phyloP scores from a whole-genome alignment of 2,888 invertebrate genomes.

The Polymixis flavicincta region DNA sequence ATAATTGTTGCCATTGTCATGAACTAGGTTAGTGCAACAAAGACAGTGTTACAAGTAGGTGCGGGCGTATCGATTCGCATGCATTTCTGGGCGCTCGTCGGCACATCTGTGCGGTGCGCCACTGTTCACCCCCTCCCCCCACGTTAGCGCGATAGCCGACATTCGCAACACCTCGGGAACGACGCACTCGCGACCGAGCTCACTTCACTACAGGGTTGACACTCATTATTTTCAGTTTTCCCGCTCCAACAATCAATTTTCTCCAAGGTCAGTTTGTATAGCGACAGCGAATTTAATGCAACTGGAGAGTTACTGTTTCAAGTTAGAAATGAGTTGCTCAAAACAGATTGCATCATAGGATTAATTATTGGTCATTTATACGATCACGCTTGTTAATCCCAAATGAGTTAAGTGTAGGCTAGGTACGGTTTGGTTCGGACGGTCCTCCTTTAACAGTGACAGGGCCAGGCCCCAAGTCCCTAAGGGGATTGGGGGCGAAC shows the following conservation, averaged over 20 bases:
- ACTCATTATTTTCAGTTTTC: constrained; percentile 25
- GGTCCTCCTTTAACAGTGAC: constrained; percentile 31
- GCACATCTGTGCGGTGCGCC: constrained; percentile 86
- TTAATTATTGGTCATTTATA: constrained; percentile 41
- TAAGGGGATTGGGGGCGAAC: constrained; percentile 45
- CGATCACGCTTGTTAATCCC: constrained; percentile 36
- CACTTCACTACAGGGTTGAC: constrained; percentile 83
- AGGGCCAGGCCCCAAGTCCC: constrained; percentile 39
- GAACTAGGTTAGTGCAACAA: constrained; percentile 88
- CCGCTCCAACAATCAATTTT: constrained; percentile 12
- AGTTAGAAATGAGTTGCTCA: constrained; percentile 15
- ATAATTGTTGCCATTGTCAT: constrained; percentile 53
- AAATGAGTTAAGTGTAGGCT: constrained; percentile 22
- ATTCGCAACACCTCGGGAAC: constrained; percentile 89
- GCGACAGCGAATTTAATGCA: not conserved
- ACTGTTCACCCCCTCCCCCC: constrained; percentile 77
- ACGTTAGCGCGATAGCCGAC: constrained; percentile 85
- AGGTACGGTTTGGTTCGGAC: constrained; percentile 35
- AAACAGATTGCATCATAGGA: constrained; percentile 38
- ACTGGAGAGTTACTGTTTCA: constrained; percentile 8
- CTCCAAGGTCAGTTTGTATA: not conserved
- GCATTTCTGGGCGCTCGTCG: constrained; percentile 77
- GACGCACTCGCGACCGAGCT: constrained; percentile 84
- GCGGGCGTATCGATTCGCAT: constrained; percentile 87
- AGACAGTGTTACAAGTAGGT: constrained; percentile 85